Conservation (phyloP, 2,888 invertebrate species). For the Panopea generosa region DNA sequence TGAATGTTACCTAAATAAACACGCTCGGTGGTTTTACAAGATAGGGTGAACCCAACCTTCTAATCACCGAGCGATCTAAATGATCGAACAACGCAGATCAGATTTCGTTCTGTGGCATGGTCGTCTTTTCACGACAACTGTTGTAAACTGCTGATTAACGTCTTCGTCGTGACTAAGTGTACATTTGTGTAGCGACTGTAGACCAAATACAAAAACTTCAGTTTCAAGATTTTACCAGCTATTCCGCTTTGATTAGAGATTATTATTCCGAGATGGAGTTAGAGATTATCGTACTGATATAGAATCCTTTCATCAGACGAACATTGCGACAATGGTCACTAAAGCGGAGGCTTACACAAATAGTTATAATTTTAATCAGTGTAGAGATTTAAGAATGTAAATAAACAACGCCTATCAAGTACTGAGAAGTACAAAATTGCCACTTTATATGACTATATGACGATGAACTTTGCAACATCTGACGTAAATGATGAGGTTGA, state of each 20-base stretch:
- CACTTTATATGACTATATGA: too few species aligned
- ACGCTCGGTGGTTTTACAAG: background rate
- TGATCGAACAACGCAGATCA: constrained; percentile 21
- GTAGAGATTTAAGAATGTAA: constrained; percentile 49
- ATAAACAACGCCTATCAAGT: constrained; percentile 48
- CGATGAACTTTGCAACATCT: too few species aligned
- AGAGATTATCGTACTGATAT: too few species aligned
- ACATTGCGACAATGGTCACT: constrained; percentile 19
- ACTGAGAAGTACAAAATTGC: too few species aligned
- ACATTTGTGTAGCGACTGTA: too few species aligned
- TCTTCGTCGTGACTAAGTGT: too few species aligned
- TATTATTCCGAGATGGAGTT: too few species aligned
- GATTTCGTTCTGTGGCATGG: constrained; percentile 21
- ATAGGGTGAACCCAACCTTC: constrained; percentile 15
- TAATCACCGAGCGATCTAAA: constrained; percentile 31
- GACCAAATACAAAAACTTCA: constrained; percentile 26
- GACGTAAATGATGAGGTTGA: too few species aligned
- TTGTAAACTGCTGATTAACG: too few species aligned
- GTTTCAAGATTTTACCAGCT: constrained; percentile 12
- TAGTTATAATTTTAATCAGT: constrained; percentile 32
- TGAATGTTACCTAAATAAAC: too few species aligned
- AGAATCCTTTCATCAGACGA: constrained; percentile 19
- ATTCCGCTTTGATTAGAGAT: too few species aligned
- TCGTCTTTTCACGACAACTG: background rate
- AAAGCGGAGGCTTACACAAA: constrained; percentile 30